Evolutionary conservation across 2,113 vertebrate genomes (phyloP).

Genomic region (Benitochromis conjunctus): DNA sequence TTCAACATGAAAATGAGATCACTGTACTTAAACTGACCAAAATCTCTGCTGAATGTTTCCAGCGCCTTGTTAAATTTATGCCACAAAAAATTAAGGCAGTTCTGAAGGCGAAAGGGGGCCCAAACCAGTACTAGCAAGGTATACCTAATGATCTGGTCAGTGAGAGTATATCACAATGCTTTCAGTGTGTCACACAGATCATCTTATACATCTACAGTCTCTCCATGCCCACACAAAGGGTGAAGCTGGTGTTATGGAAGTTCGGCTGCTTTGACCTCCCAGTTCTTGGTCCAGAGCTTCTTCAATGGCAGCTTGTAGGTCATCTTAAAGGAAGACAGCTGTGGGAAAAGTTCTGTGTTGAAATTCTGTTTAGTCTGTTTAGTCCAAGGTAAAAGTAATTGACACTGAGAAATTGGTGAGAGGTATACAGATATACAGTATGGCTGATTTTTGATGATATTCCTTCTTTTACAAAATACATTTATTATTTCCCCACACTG

Average conservation of each 20-base stretch:
- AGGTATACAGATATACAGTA: neutral
- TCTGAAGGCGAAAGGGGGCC: neutral
- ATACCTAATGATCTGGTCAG: neutral
- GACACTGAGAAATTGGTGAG: neutral
- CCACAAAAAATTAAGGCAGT: neutral
- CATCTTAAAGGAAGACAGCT: neutral
- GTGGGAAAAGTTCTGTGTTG: neutral
- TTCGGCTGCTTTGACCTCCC: conserved; percentile 4
- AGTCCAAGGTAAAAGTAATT: neutral
- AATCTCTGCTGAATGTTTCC: neutral
- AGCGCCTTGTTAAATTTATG: neutral
- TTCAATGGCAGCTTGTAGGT: neutral
- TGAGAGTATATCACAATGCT: neutral
- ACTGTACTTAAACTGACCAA: neutral
- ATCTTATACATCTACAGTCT: conserved; percentile 59
- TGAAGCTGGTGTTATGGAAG: neutral
- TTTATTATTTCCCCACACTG: conserved; percentile 1
- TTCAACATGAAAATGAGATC: neutral
- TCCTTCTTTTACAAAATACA: conserved; percentile 8
- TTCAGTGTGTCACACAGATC: conserved; percentile 37
- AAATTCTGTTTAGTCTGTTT: neutral
- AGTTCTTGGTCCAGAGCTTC: conserved; percentile 25
- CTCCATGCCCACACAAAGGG: neutral
- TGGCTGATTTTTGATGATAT: conserved; percentile 9
- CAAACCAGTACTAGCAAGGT: neutral